Conservation (phyloP, 1,140 invertebrate species). For the Drosophila seguyi region DNA sequence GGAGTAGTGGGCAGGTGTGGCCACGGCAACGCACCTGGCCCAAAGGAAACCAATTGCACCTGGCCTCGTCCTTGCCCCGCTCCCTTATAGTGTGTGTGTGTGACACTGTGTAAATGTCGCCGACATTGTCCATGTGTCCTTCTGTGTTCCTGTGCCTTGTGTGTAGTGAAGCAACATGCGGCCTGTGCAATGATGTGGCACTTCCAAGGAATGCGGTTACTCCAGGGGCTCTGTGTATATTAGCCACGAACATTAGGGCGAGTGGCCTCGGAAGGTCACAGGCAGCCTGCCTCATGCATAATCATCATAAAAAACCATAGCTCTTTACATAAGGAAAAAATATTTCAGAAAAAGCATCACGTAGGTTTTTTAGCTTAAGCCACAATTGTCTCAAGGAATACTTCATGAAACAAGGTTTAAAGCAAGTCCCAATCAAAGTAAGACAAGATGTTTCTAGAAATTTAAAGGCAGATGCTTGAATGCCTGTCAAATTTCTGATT, state of each 20-base stretch:
- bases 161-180: conserved; percentile 62
- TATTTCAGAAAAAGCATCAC: conserved; percentile 25
- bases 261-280: conserved; percentile 18
- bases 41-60: conserved; percentile 51
- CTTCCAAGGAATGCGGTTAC: conserved; percentile 11
- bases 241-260: conserved; percentile 47
- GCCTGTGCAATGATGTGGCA: conserved; percentile 29
- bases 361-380: conserved; percentile 21
- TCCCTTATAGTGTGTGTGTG: conserved; percentile 62
- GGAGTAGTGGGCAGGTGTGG: conserved; percentile 13
- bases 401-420: neutral
- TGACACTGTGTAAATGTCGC: conserved; percentile 73
- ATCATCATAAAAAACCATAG: conserved; percentile 55
- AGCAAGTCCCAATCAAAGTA: neutral
- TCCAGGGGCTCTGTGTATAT: neutral
- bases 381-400: neutral
- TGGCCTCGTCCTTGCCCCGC: conserved; percentile 1
- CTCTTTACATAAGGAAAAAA: conserved; percentile 16
- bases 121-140: conserved; percentile 66
- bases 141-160: conserved; percentile 39
- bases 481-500: neutral
- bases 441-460: neutral
- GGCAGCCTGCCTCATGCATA: conserved; percentile 35
- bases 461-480: neutral
- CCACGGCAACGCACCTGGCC: conserved; percentile 44